Conservation (phyloP, 1,140 invertebrate genomes). For the Reticulitermes speratus region DNA sequence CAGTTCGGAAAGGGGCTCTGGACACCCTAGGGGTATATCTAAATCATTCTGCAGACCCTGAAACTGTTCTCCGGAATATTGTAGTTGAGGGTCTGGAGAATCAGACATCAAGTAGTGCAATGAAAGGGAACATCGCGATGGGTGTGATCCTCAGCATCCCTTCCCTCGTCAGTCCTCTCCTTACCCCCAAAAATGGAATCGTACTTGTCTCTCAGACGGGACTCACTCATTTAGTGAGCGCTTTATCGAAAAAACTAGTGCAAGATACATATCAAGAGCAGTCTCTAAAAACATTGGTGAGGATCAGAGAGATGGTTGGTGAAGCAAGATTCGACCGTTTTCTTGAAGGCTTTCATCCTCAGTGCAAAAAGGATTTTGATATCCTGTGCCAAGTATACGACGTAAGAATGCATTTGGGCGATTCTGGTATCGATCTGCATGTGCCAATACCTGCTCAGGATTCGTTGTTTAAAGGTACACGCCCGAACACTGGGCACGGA, state of each 20-base stretch:
- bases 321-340: slow-evolving; percentile 59
- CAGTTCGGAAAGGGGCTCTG: slow-evolving; percentile 70
- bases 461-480: background rate
- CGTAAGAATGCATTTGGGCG: slow-evolving; percentile 44
- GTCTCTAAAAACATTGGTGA: slow-evolving; percentile 62
- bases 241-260: slow-evolving; percentile 62
- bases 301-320: slow-evolving; percentile 65
- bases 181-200: slow-evolving; percentile 36
- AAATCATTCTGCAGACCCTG: slow-evolving; percentile 55
- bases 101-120: slow-evolving; percentile 54
- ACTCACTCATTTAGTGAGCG: slow-evolving; percentile 49
- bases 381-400: slow-evolving; percentile 66
- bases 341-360: slow-evolving; percentile 40
- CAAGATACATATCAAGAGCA: slow-evolving; percentile 68
- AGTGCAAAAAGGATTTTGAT: slow-evolving; percentile 63
- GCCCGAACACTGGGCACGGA: background rate
- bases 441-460: background rate
- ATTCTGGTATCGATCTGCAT: slow-evolving; percentile 41
- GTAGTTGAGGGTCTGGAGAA: slow-evolving; percentile 63
- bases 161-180: slow-evolving; percentile 56
- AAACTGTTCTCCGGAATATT: slow-evolving; percentile 59
- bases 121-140: slow-evolving; percentile 60
- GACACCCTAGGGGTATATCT: slow-evolving; percentile 69
- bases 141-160: slow-evolving; percentile 67
- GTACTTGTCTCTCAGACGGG: slow-evolving; percentile 42